These are phyloP conservation scores for Dasysyrphus albostriatus DNA, from an alignment of 2,888 invertebrate species.

Conservation along the genomic window DNA sequence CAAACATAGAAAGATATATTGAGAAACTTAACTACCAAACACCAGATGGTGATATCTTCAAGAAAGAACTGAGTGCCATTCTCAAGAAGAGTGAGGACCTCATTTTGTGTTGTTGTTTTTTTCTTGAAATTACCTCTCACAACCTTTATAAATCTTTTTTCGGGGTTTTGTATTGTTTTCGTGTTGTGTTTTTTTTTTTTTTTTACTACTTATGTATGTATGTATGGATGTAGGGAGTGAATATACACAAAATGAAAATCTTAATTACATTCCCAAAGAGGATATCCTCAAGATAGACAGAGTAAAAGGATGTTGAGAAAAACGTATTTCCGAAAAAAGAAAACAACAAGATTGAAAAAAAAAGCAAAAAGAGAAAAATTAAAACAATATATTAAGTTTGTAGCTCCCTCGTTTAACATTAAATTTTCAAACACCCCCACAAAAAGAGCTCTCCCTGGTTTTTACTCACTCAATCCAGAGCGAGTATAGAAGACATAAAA, in stretches of 20 bases:
- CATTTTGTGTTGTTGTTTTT: slow-evolving; percentile 19
- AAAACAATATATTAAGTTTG: slow-evolving; percentile 63
- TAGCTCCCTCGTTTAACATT: slow-evolving; percentile 51
- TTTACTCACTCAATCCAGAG: background rate
- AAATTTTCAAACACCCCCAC: slow-evolving; percentile 7
- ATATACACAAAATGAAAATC: slow-evolving; percentile 68
- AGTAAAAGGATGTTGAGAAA: slow-evolving; percentile 34
- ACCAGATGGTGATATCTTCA: slow-evolving; percentile 65
- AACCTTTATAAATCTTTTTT: slow-evolving; percentile 57
- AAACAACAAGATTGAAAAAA: slow-evolving; percentile 52
- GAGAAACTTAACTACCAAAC: slow-evolving; percentile 72
- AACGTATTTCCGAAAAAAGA: slow-evolving; percentile 26
- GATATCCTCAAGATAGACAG: slow-evolving; percentile 5
- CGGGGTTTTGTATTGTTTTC: slow-evolving; percentile 5
- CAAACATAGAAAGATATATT: slow-evolving; percentile 50
- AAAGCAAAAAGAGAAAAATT: slow-evolving; percentile 60
- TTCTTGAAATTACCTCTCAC: slow-evolving; percentile 63
- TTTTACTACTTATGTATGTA: background rate
- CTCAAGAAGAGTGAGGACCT: slow-evolving; percentile 28
- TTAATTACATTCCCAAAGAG: slow-evolving; percentile 67
- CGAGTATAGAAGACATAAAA: slow-evolving; percentile 46
- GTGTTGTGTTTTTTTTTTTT: slow-evolving; percentile 10
- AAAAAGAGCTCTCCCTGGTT: background rate
- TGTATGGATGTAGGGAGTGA: slow-evolving; percentile 3
- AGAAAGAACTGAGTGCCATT: slow-evolving; percentile 50